Evolutionary conservation across 2,888 invertebrate genomes (phyloP).

Genomic region (Amiota communis): DNA sequence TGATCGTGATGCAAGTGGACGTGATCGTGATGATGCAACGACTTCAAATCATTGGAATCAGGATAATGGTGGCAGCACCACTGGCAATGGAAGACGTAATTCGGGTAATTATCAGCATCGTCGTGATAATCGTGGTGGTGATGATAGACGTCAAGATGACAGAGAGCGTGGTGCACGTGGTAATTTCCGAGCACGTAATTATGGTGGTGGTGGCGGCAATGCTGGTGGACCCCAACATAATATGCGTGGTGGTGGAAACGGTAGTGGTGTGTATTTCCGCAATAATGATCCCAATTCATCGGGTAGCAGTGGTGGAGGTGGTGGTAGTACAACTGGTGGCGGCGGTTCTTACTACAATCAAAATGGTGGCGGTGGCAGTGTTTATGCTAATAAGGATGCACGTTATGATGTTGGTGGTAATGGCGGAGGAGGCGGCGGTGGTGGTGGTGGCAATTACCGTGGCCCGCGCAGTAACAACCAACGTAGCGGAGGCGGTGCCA

Average conservation of each 20-base stretch:
- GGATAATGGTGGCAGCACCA: constrained; percentile 46
- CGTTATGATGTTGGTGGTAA: constrained; percentile 63
- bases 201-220: constrained; percentile 59
- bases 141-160: constrained; percentile 50
- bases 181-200: constrained; percentile 58
- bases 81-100: constrained; percentile 56
- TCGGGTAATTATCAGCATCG: constrained; percentile 57
- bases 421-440: constrained; percentile 57
- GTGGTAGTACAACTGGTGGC: constrained; percentile 41
- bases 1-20: constrained; percentile 37
- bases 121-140: constrained; percentile 46
- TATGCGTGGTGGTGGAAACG: constrained; percentile 54
- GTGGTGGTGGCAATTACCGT: constrained; percentile 61
- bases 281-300: constrained; percentile 64
- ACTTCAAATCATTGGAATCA: constrained; percentile 55
- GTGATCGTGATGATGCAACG: constrained; percentile 48
- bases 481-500: constrained; percentile 56
- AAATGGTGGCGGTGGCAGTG: constrained; percentile 56
- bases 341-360: constrained; percentile 54
- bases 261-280: constrained; percentile 69
- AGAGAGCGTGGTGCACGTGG: constrained; percentile 60
- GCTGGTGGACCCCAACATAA: constrained; percentile 57
- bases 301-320: constrained; percentile 32
- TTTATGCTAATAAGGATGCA: constrained; percentile 58
- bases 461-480: constrained; percentile 65